phyloP scores from a whole-genome alignment of 2,888 invertebrate species.

The Merodon equestris region DNA sequence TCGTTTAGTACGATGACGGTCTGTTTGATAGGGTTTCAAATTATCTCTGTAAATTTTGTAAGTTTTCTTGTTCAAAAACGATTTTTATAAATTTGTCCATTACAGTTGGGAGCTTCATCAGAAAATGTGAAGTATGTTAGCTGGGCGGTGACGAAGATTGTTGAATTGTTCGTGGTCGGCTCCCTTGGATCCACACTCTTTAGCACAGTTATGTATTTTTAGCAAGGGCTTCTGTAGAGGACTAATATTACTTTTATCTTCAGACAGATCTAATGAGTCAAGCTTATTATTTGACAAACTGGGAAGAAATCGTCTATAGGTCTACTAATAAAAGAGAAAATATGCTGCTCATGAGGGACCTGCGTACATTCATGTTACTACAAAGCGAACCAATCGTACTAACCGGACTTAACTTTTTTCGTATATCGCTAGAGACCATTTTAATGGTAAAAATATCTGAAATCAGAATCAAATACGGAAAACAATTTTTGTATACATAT shows the following conservation, averaged over 20 bases:
- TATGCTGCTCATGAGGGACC: constrained; percentile 66
- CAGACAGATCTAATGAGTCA: constrained; percentile 69
- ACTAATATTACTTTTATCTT: background rate
- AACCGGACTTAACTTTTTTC: constrained; percentile 20
- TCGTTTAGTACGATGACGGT: constrained; percentile 72
- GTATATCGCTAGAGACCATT: constrained; percentile 15
- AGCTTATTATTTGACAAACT: constrained; percentile 69
- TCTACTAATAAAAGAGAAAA: constrained; percentile 60
- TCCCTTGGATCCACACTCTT: background rate
- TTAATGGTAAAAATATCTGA: constrained; percentile 5
- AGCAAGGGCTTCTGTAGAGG: too few relatives aligned
- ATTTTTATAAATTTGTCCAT: background rate
- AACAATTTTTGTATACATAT: background rate
- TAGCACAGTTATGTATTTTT: background rate
- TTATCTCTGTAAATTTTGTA: constrained; percentile 74
- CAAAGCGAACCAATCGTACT: constrained; percentile 29
- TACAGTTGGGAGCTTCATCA: background rate
- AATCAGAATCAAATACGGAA: background rate
- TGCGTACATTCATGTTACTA: constrained; percentile 8
- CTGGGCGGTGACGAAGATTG: background rate
- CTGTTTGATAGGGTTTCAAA: constrained; percentile 73
- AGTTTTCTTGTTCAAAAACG: too few relatives aligned
- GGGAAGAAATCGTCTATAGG: constrained; percentile 67
- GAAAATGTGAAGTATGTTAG: background rate
- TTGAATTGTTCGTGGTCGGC: background rate